Evolutionary conservation across 2,113 vertebrate genomes (phyloP).

Genomic region (Coryphaenoides rupestris): DNA sequence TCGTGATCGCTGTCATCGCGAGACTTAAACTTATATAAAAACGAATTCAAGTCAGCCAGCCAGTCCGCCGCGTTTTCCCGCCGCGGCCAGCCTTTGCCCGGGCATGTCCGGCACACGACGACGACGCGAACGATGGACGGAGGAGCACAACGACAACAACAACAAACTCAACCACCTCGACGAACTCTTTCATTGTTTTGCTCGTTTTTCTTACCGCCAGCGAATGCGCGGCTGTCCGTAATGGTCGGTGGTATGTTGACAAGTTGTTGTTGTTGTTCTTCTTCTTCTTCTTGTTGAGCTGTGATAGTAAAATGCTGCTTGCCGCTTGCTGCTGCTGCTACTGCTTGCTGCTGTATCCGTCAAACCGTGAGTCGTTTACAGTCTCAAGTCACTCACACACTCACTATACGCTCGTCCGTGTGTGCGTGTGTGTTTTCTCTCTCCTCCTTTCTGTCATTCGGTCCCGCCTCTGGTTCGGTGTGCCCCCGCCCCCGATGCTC

Average conservation of each 20-base stretch:
- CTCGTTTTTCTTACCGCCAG: constrained; percentile 72
- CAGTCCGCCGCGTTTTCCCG: background rate
- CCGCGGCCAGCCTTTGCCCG: constrained; percentile 29
- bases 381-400: constrained; percentile 26
- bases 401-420: constrained; percentile 47
- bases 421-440: constrained; percentile 21
- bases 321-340: too few species aligned
- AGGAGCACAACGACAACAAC: background rate
- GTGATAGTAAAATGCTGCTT: too few species aligned
- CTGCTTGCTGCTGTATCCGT: constrained; percentile 37
- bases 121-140: constrained; percentile 20
- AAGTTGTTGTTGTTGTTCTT: constrained; percentile 23
- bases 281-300: constrained; percentile 32
- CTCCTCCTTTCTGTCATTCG: constrained; percentile 2
- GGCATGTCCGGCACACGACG: constrained; percentile 40
- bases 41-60: too few species aligned
- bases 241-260: constrained; percentile 63
- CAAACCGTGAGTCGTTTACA: constrained; percentile 29
- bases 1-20: too few species aligned
- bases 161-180: too few species aligned
- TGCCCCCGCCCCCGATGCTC: too few species aligned
- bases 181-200: too few species aligned
- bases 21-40: too few species aligned
- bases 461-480: constrained; percentile 5
- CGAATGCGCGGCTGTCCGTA: constrained; percentile 51